These are phyloP conservation scores for Acipenser ruthenus DNA, from an alignment of 2,797 vertebrate genomes.

Conservation along the genomic window DNA sequence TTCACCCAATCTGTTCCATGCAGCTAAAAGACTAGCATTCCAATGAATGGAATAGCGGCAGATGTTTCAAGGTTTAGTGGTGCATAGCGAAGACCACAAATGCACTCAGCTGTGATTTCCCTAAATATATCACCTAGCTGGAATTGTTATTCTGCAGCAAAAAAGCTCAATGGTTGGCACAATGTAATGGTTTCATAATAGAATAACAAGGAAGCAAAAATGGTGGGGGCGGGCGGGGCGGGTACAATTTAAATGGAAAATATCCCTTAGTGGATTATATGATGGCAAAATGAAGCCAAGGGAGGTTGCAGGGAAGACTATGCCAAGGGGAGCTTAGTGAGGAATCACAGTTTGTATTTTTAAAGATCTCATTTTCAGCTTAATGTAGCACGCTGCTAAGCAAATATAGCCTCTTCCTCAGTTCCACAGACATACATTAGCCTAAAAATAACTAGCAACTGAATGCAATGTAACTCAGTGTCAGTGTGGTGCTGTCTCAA, in stretches of 20 bases:
- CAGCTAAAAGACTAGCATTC: neutral
- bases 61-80: slow-evolving; percentile 19
- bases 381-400: slow-evolving; percentile 1
- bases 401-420: slow-evolving; percentile 14
- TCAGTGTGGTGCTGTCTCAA: slow-evolving; percentile 8
- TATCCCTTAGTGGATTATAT: neutral
- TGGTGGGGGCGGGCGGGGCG: neutral
- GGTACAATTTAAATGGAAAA: neutral
- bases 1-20: too few species aligned
- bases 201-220: slow-evolving; percentile 12
- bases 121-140: neutral
- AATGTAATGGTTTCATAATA: slow-evolving; percentile 8
- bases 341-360: slow-evolving; percentile 18
- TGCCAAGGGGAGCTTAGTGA: slow-evolving; percentile 12
- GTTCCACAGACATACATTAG: slow-evolving; percentile 18
- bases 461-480: slow-evolving; percentile 3
- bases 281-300: slow-evolving; percentile 14
- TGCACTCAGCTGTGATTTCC: slow-evolving; percentile 12
- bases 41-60: slow-evolving; percentile 13
- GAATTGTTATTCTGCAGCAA: slow-evolving; percentile 6
- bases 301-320: slow-evolving; percentile 6
- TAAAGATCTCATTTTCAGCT: slow-evolving; percentile 11
- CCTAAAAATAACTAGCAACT: slow-evolving; percentile 16
- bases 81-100: slow-evolving; percentile 21
- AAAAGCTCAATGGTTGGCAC: slow-evolving; percentile 3